Percentiles rank a stretch among this genome's conserved stretches.
These are phyloP conservation scores for Microctenopoma steveboyesi DNA, from an alignment of 2,797 vertebrate species.

Conservation along the genomic window DNA sequence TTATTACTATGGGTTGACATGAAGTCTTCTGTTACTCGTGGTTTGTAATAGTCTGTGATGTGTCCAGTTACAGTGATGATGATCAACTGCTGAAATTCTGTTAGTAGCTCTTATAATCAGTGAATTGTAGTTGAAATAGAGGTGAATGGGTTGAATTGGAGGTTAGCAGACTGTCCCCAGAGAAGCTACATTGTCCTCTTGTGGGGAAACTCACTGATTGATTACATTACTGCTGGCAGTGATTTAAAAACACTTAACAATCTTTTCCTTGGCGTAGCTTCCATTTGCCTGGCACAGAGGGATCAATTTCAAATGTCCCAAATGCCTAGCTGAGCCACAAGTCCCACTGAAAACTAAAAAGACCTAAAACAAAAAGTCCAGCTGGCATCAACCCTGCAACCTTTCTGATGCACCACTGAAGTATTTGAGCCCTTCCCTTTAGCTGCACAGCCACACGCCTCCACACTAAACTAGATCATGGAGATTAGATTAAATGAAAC, in stretches of 20 bases:
- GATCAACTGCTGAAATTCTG: constrained; percentile 1
- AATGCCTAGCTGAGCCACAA: constrained; percentile 35
- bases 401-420: constrained; percentile 19
- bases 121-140: constrained; percentile 31
- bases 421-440: constrained; percentile 36
- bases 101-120: constrained; percentile 30
- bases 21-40: background rate
- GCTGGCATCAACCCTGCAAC: constrained; percentile 35
- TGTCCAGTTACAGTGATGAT: constrained; percentile 2
- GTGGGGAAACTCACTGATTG: constrained; percentile 28
- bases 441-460: constrained; percentile 1
- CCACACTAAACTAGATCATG: no score
- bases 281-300: constrained; percentile 40
- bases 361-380: constrained; percentile 33
- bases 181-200: constrained; percentile 19
- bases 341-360: constrained; percentile 55
- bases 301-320: constrained; percentile 55
- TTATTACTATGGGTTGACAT: no score
- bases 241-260: constrained; percentile 36
- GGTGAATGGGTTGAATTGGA: constrained; percentile 14
- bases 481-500: no score
- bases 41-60: background rate
- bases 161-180: constrained; percentile 22
- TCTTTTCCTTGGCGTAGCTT: constrained; percentile 48
- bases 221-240: constrained; percentile 29